Base-by-base conservation (phyloP, 2,113 vertebrate genomes). In the Tragulus kanchil region DNA sequence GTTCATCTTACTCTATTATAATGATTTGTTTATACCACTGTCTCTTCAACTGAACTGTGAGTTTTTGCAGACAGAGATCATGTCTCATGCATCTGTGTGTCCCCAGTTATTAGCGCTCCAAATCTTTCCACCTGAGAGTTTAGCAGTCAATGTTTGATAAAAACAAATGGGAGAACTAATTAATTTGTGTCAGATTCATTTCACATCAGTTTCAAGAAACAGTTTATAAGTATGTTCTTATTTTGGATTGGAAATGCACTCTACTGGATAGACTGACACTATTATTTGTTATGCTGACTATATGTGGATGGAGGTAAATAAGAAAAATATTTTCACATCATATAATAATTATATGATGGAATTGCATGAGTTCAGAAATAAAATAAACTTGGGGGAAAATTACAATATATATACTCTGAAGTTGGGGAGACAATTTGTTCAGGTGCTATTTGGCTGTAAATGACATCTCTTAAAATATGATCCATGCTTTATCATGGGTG, bases 401-500 rank as follows among this genome's bases (percentile, higher is more conserved):
- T 25, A 71, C 56, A 78, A 92, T 92, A 96, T 26, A 48, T 48
- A 0, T 21, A 16, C 71, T 73, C 9, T 45, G 8, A 81, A 81
- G 59, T 26, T 36, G 3, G 16, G 75, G 61, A 48, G 45, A 61
- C 12, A 58, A 31, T 14, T 64, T 83, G 50, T 64, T 82, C 67
- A 84, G 17, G 45, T 84, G 2, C 25, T 86, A 79, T 89, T 93
- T 75, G 64, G 13, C 67, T 90, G 21, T 69, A 90, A 91, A 88
- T 85, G 71, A 14, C 69, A 26, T 58, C 50, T 98, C 48, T 52
- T 79, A 89, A 89, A 93, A 89, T 77, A 93, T 23, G 16, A 85
- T 64, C 52, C 10, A 25, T 94, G 50, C 62, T 97, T 97, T 84
- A 73, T 67, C 25, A 91, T 86, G 50, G 59, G 58, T 95, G 73